Evolutionary conservation across 2,888 invertebrate species (phyloP), one percentile per base, ranked within the genome.

Genomic region (Drosophila eohydei): DNA sequence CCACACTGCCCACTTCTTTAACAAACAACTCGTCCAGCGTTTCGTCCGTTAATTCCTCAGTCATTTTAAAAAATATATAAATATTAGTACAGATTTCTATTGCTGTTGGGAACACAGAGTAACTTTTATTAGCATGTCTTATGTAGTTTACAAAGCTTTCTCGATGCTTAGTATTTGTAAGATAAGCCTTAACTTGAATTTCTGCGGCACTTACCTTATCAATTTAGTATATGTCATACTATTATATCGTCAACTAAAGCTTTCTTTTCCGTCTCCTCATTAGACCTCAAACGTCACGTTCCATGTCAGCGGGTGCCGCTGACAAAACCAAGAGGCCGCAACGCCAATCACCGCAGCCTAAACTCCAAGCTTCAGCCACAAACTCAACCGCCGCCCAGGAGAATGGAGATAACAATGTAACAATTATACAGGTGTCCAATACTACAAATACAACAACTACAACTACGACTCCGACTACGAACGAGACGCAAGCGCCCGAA

Each of bases 341-440:
- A 30, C 79, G 81, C n/a, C 82, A 87, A 48, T 80, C 82, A 14
- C 66, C 74, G 11, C 85, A 68, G 56, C 62, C 63, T 5, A 78
- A 63, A 41, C 66, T 65, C 0, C 70, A 68, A 58, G 28, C 64
- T 41, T 30, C 55, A 32, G 48, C 57, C 9, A 62, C 62, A 7
- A 71, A 54, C 11, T 50, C 77, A 5, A 64, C 72, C n/a, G 70
- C 56, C 46, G 77, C 69, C 26, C 70, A 81, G 30, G 83, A 87
- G 44, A 43, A 52, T 9, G 55, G 63, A 26, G 85, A 89, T 46
- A 92, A 94, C 0, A 95, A 95, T 74, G 92, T 95, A 38, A 95
- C 95, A 30, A 95, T 95, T 0, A 95, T 95, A n/a, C 93, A 95
- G 93, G 94, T 95, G 1, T 94, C 94, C 0, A 94, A 94, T 67